These are phyloP conservation scores for Elachura formosa DNA, from an alignment of 2,113 vertebrate species.

Conservation along the genomic window DNA sequence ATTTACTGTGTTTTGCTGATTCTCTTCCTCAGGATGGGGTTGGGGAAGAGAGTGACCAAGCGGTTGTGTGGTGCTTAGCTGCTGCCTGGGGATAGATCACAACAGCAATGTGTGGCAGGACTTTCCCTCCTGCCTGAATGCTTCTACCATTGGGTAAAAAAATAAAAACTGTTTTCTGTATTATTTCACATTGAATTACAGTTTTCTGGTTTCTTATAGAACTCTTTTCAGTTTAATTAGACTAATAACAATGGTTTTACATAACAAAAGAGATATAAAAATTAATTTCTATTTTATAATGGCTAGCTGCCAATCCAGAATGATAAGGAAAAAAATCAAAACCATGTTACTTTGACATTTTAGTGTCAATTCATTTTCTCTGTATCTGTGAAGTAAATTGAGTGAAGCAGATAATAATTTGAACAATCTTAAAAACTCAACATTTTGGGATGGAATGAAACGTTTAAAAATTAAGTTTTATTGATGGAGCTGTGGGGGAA, in stretches of 20 bases:
- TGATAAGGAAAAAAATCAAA: background rate
- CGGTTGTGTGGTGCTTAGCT: background rate
- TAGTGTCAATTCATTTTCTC: background rate
- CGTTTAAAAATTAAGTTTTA: background rate
- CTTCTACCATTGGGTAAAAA: background rate
- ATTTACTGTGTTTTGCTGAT: background rate
- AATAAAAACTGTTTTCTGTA: background rate
- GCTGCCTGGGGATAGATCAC: background rate
- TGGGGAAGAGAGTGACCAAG: background rate
- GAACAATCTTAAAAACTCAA: background rate
- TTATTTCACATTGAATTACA: background rate
- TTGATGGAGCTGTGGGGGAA: background rate
- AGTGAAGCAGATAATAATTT: background rate
- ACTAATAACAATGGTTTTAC: background rate
- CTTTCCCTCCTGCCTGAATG: background rate
- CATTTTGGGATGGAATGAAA: background rate
- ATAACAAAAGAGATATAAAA: background rate
- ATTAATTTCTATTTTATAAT: background rate
- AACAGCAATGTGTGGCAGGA: accelerated
- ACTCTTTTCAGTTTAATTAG: background rate
- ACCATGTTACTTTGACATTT: background rate
- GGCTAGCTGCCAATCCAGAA: background rate
- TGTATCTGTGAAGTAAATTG: background rate
- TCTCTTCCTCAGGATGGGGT: background rate
- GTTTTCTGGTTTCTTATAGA: background rate